Evolutionary conservation across 2,113 vertebrate species (phyloP).

Genomic region (Cyphotilapia sp.): DNA sequence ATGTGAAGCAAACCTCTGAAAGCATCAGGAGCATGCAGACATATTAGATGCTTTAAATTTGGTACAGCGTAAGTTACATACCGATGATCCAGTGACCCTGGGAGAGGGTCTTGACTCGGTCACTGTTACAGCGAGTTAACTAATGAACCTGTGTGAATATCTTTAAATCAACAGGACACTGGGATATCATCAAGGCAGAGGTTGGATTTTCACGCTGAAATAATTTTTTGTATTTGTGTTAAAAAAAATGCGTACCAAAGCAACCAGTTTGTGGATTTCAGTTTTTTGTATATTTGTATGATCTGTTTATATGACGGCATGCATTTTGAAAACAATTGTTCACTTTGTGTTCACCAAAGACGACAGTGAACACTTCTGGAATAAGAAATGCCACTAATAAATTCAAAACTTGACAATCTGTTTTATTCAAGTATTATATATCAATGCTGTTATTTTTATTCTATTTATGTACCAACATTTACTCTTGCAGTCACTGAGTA

Average conservation of each 20-base stretch:
- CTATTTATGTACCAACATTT: neutral
- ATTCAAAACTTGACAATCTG: neutral
- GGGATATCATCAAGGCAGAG: neutral
- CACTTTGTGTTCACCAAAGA: neutral
- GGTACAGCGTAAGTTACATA: constrained; percentile 16
- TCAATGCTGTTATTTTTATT: neutral
- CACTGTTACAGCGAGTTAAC: neutral
- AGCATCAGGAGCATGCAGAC: constrained; percentile 17
- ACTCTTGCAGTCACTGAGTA: neutral
- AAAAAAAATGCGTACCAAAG: neutral
- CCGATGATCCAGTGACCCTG: constrained; percentile 4
- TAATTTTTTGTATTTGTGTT: neutral
- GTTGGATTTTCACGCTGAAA: neutral
- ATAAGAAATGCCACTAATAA: neutral
- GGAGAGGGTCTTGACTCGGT: neutral
- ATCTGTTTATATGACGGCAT: neutral
- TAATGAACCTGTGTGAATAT: neutral
- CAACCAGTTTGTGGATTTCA: neutral
- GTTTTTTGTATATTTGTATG: neutral
- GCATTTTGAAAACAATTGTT: neutral
- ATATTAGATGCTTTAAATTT: constrained; percentile 38
- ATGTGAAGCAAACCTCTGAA: constrained; percentile 31
- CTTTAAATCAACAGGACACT: neutral
- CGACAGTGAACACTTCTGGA: neutral
- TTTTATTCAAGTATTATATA: neutral